Percentiles rank a stretch among this genome's conserved stretches.
Evolutionary conservation across 2,888 invertebrate species (phyloP).

Genomic region (Dasypolia templi): DNA sequence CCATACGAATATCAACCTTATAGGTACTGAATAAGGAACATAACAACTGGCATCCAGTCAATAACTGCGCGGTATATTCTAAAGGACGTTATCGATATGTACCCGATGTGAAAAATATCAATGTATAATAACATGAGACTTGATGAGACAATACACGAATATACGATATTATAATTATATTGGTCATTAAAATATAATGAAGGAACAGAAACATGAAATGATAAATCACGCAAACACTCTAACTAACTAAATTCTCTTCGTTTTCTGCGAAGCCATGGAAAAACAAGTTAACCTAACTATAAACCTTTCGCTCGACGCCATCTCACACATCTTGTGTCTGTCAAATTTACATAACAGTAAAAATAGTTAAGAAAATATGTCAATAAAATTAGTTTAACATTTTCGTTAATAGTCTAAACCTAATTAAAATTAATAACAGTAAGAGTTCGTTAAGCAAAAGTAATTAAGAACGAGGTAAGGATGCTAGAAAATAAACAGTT

Average conservation of each 20-base stretch:
- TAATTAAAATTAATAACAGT: constrained; percentile 33
- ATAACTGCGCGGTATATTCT: constrained; percentile 30
- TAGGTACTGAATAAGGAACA: constrained; percentile 4
- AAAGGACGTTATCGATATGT: constrained; percentile 60
- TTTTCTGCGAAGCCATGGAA: too few relatives aligned
- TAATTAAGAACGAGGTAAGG: constrained; percentile 60
- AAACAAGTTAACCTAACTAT: neutral
- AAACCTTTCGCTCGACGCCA: neutral
- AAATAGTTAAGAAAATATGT: constrained; percentile 14
- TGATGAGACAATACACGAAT: constrained; percentile 29
- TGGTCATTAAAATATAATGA: constrained; percentile 36
- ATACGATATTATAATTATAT: constrained; percentile 18
- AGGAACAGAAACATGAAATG: constrained; percentile 15
- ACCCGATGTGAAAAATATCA: constrained; percentile 58
- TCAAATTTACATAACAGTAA: constrained; percentile 12
- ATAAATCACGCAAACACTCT: constrained; percentile 1
- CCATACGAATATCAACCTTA: constrained; percentile 39
- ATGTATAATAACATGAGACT: constrained; percentile 38
- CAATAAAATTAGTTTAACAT: constrained; percentile 32
- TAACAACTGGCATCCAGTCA: constrained; percentile 1
- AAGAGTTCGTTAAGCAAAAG: constrained; percentile 29
- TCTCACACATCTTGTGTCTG: constrained; percentile 8
- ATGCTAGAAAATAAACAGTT: constrained; percentile 70
- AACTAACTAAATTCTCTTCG: neutral
- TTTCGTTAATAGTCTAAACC: constrained; percentile 14